Evolutionary conservation across 92 coral and sea anemone species (phyloP), one percentile per base, ranked within the genome.

Genomic region (Plumapathes pennacea): DNA sequence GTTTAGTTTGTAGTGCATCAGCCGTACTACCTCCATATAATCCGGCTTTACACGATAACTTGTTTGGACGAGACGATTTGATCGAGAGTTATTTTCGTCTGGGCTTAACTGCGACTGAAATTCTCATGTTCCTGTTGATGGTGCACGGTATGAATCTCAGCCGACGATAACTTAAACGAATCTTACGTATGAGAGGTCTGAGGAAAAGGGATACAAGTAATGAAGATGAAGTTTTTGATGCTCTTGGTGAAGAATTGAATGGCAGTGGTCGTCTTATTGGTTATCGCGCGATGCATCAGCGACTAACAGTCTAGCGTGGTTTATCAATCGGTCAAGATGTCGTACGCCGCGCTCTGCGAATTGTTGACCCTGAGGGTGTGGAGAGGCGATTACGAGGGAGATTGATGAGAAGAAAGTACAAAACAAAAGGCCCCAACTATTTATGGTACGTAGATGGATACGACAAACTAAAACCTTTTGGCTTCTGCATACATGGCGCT

Each of bases 211-310:
- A 47, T 46, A 47, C 26, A n/a, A n/a, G n/a, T n/a, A n/a, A n/a
- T n/a, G n/a, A n/a, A 40, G 50, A 53, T 3, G 50, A 12, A 34
- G 52, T 52, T 9, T 39, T 66, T 31, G 21, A 67, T 14, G 46
- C 61, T 44, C 18, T 54, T 3, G 74, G 41, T 5, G 41, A 10
- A 12, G 74, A 64, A 53, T 23, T 64, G 41, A 50, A 36, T 14
- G 74, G 74, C 24, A 66, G 74, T 66, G 74, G 60, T 14, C 50
- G 74, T 26, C 44, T 38, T 19, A 62, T 66, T 37, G 74, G 64
- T 25, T 50, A 38, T 27, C 38, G 64, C 11, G 50, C 41, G 11
- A 37, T 51, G 63, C 37, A 55, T 38, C 74, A 51, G 41, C 50
- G 63, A 21, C 64, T 51, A 11, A 4, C 13, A 4, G 1, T 30